phyloP scores from a whole-genome alignment of 2,888 invertebrate genomes.

The Homarus gammarus region DNA sequence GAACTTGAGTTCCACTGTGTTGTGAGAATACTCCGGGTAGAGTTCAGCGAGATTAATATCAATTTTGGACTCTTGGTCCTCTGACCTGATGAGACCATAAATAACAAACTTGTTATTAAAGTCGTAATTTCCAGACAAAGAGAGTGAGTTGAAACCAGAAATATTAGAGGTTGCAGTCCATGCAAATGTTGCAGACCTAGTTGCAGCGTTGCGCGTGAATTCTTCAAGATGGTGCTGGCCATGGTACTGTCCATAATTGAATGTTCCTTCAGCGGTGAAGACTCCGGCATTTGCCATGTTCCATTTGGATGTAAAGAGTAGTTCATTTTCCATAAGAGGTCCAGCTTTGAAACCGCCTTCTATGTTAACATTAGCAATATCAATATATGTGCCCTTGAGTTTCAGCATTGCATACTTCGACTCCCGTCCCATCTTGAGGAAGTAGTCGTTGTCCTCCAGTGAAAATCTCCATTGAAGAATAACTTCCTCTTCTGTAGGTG shows the following conservation, averaged over 20 bases:
- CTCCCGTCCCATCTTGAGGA: slow-evolving; percentile 61
- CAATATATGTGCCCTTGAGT: slow-evolving; percentile 54
- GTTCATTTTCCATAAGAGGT: slow-evolving; percentile 37
- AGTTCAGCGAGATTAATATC: slow-evolving; percentile 56
- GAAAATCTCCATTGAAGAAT: slow-evolving; percentile 53
- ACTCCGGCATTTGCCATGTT: slow-evolving; percentile 30
- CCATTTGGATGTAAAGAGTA: slow-evolving; percentile 57
- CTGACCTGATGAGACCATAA: not conserved
- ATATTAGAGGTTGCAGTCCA: slow-evolving; percentile 52
- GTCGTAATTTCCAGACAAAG: slow-evolving; percentile 49
- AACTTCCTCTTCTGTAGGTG: not conserved
- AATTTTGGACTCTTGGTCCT: slow-evolving; percentile 20
- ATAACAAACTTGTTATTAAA: slow-evolving; percentile 48
- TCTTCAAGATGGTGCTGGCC: slow-evolving; percentile 43
- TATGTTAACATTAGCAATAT: slow-evolving; percentile 36
- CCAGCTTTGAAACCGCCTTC: slow-evolving; percentile 48
- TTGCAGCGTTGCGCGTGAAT: slow-evolving; percentile 34
- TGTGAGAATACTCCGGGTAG: slow-evolving; percentile 39
- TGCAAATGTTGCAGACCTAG: slow-evolving; percentile 27
- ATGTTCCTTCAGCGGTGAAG: slow-evolving; percentile 42
- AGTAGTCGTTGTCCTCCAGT: slow-evolving; percentile 52
- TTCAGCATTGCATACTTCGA: slow-evolving; percentile 50
- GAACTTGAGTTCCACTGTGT: slow-evolving; percentile 37
- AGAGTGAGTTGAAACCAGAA: slow-evolving; percentile 27
- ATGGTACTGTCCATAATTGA: slow-evolving; percentile 35